Base-by-base conservation (phyloP, 2,888 invertebrate species). In the Dioctria linearis region DNA sequence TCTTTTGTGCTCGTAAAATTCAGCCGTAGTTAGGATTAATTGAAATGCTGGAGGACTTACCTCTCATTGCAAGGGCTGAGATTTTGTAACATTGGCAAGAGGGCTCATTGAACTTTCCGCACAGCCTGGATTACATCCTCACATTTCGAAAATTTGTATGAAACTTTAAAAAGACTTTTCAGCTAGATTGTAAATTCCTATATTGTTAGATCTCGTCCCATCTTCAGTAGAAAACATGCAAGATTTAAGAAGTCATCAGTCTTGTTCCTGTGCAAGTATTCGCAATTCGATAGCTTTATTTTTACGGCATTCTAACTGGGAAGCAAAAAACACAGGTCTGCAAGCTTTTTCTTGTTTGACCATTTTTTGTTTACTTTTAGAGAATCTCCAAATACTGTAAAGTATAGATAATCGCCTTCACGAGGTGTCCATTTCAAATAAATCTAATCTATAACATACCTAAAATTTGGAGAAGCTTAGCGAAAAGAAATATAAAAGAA, bases 241-340 rank as follows among this genome's bases (percentile, higher is more conserved):
- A 42, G 93, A 92, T 46, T 95, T 90, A 43, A 95, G 87, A 85
- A 95, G 90, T 0, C 92, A 92, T 3, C 94, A 94, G 87, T 95
- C 93, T 87, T 93, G 93, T 86, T 96, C 95, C 88, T 95, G 95
- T 0, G 95, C 95, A 83, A 96, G 88, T 79, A 95, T 90, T 80
- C 95, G 92, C 95, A 95, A 95, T 90, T 95, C 94, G 83, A 92
- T 91, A 0, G 94, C 93, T 86, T 91, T 91, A 83, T 91, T 93
- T 93, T 87, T 51, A 89, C 84, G 81, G n/a, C 85, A 49, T 88
- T 88, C 69, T 88, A 87, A 57, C 84, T 84, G 43, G 87, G 88
- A 6, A 89, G 80, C 4, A 89, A 83, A 0, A 89, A 88, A 79
- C 89, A 89, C 82, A 89, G 88, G 82, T 88, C 88, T 11, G 89